phyloP scores from a whole-genome alignment of 92 coral and sea anemone species.

The Desmophyllum pertusum region DNA sequence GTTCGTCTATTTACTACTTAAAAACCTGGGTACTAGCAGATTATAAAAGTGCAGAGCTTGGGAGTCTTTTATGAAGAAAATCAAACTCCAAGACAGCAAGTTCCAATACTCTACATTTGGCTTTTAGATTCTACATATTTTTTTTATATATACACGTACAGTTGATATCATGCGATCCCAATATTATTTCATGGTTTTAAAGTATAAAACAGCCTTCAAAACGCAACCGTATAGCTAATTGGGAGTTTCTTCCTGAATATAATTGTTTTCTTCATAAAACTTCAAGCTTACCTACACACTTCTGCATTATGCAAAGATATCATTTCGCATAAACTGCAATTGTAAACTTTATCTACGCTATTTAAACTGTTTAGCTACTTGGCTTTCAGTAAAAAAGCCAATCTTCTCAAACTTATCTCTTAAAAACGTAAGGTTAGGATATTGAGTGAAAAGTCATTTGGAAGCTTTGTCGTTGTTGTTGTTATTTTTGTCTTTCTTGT shows the following conservation, averaged over 20 bases:
- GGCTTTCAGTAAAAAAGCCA: no score
- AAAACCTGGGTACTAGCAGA: not conserved
- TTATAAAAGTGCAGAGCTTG: no score
- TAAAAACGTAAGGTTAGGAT: not conserved
- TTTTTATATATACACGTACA: no score
- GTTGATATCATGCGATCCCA: not conserved
- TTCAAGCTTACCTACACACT: not conserved
- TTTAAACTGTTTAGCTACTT: no score
- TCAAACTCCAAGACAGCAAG: not conserved
- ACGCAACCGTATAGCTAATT: not conserved
- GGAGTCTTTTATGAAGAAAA: not conserved
- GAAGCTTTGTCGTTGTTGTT: not conserved
- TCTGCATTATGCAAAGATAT: not conserved
- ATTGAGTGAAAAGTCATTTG: not conserved
- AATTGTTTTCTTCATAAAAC: not conserved
- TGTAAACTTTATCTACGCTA: no score
- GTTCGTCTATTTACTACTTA: not conserved
- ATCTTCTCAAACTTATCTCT: no score
- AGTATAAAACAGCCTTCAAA: not conserved
- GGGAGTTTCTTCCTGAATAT: not conserved
- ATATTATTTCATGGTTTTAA: not conserved
- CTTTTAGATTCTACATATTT: not conserved
- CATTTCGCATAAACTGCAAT: not conserved
- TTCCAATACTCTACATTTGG: not conserved
- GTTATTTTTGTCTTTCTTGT: slow-evolving; percentile 50